Evolutionary conservation across 2,888 invertebrate species (phyloP).

Genomic region (Agrochola lota): DNA sequence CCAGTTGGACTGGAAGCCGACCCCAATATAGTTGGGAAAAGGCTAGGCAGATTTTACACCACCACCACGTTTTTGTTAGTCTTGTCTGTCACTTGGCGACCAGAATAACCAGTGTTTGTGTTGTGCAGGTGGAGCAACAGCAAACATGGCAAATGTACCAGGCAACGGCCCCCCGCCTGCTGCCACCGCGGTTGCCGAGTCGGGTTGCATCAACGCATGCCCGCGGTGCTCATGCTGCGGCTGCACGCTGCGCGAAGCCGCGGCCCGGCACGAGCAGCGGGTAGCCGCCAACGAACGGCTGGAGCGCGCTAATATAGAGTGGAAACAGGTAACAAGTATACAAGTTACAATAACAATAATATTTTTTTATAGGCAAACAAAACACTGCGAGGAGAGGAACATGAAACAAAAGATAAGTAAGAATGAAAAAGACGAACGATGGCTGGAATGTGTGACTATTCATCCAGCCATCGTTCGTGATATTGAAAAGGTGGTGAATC

Average conservation of each 20-base stretch:
- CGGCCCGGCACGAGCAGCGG: conserved; percentile 95
- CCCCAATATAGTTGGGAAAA: too few species aligned
- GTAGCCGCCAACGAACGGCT: conserved; percentile 94
- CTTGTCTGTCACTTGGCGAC: background rate
- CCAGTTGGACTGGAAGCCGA: too few species aligned
- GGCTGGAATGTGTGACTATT: background rate
- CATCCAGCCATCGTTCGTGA: background rate
- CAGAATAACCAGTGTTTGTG: background rate
- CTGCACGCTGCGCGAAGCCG: conserved; percentile 93
- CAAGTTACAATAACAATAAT: too few species aligned
- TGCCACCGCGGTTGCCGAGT: conserved; percentile 41
- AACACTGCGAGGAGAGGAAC: background rate
- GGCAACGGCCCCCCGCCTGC: conserved; percentile 36
- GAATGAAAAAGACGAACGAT: background rate
- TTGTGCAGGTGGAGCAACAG: conserved; percentile 59
- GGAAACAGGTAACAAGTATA: conserved; percentile 91
- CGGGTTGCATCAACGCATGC: conserved; percentile 75
- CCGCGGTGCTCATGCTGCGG: conserved; percentile 84
- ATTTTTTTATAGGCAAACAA: background rate
- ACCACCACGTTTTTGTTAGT: too few species aligned
- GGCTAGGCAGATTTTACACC: too few species aligned
- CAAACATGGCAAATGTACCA: conserved; percentile 61
- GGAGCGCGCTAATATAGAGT: conserved; percentile 95
- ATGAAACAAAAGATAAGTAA: background rate
- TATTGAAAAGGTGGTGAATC: background rate